These are phyloP conservation scores for Eretmochelys imbricata DNA, from an alignment of 2,113 vertebrate species.

Conservation along the genomic window DNA sequence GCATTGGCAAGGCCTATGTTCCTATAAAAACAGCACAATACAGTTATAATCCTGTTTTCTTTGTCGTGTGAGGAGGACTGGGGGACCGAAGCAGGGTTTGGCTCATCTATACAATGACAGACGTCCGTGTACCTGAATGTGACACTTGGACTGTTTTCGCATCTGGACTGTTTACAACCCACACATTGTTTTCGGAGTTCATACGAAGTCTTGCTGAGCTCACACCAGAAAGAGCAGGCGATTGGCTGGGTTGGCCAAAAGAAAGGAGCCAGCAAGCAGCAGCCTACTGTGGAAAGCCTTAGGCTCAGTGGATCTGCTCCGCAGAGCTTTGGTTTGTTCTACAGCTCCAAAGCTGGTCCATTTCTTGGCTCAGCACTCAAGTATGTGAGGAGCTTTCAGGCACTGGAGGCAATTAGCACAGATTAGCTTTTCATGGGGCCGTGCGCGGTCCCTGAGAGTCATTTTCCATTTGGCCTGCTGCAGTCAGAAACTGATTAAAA, in stretches of 20 bases:
- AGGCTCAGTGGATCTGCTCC: accelerated
- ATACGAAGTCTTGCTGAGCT: not conserved
- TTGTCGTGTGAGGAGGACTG: not conserved
- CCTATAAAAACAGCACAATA: not conserved
- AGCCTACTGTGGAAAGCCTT: not conserved
- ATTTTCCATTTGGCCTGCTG: not conserved
- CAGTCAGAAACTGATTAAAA: not conserved
- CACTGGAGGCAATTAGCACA: not conserved
- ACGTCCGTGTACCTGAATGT: accelerated
- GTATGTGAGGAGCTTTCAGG: accelerated
- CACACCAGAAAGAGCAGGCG: not conserved
- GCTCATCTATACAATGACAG: accelerated
- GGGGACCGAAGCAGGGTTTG: not conserved
- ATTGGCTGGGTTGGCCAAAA: accelerated
- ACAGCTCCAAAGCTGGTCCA: not conserved
- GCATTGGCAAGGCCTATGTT: not conserved
- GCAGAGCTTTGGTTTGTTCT: not conserved
- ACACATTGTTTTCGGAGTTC: not conserved
- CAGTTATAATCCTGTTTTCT: not conserved
- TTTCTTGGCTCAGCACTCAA: not conserved
- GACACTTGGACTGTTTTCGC: not conserved
- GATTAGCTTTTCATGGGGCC: not conserved
- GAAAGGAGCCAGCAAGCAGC: not conserved
- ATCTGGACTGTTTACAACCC: not conserved
- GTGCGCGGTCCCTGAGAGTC: not conserved